Base-by-base conservation (phyloP, 2,888 invertebrate genomes). In the Ditula angustiorana region DNA sequence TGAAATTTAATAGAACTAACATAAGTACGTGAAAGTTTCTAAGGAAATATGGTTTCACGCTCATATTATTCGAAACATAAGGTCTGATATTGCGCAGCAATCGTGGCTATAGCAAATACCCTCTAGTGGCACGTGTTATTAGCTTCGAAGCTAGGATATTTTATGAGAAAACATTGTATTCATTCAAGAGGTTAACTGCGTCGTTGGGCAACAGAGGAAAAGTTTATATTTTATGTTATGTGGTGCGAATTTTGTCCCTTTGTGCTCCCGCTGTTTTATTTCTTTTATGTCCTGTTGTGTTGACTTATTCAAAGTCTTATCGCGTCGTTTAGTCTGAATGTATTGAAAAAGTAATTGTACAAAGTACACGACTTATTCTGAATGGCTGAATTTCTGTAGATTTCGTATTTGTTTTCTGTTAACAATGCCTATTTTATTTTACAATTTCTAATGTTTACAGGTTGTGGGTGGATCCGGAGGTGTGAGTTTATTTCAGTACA, bases 91-190 rank as follows among this genome's bases (percentile, higher is more conserved):
- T 67, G 65, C 50, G 57, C 30, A 47, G 49, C 47, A 35, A 33
- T 41, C 41, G 16, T 21, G 11, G 16, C 46, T n/a, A 44, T 33
- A 50, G 57, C 50, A 52, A 56, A 57, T 62, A 62, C 5, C 19
- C 49, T 44, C 50, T 50, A 47, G 26, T 30, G 49, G 50, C 52
- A 44, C 61, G 61, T 67, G 65, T 67, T 70, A 69, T 68, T 71
- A 70, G 68, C 71, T 62, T 50, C 26, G 52, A 53, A 74, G 72
- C 68, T 74, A 79, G 78, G 76, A 75, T 79, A 80, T 83, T 81
- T 78, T 76, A 74, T 75, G 72, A 79, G 77, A 79, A 79, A 83
- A 83, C 78, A 77, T 80, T 75, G 78, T 77, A 73, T 76, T 73
- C 71, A 73, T 77, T 77, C 67, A 68, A 77, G 70, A 74, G 74